phyloP scores from a whole-genome alignment of 2,888 invertebrate genomes.

The Horisme vitalbata region DNA sequence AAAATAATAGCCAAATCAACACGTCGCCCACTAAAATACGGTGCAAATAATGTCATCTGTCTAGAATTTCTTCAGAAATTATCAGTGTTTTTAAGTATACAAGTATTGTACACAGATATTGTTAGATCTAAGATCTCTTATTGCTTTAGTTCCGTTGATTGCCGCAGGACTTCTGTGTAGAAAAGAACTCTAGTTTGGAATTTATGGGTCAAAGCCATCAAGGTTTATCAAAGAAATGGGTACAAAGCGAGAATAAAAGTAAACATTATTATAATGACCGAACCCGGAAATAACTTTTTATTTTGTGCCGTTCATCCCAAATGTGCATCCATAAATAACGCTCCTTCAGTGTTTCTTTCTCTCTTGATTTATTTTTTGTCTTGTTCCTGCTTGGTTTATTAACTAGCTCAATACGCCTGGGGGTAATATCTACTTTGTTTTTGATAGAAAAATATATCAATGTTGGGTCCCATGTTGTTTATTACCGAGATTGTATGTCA shows the following conservation, averaged over 20 bases:
- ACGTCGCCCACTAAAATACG: too few relatives aligned
- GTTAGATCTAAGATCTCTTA: too few relatives aligned
- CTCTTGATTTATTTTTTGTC: constrained; percentile 64
- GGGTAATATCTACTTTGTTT: constrained; percentile 49
- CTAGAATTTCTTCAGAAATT: too few relatives aligned
- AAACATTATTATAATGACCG: constrained; percentile 61
- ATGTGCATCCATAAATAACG: constrained; percentile 82
- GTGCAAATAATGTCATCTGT: too few relatives aligned
- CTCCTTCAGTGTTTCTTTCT: constrained; percentile 66
- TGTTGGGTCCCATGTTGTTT: constrained; percentile 16
- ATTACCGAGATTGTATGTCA: constrained; percentile 5
- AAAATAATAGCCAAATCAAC: too few relatives aligned
- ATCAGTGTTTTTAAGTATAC: too few relatives aligned
- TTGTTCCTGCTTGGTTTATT: constrained; percentile 65
- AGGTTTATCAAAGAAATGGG: background rate
- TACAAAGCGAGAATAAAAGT: constrained; percentile 32
- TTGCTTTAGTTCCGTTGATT: too few relatives aligned
- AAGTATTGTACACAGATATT: too few relatives aligned
- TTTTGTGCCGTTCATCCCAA: constrained; percentile 75
- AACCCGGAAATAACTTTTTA: constrained; percentile 70
- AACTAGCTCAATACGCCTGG: constrained; percentile 67
- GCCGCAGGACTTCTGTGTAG: too few relatives aligned
- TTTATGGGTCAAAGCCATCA: too few relatives aligned
- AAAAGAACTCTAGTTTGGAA: too few relatives aligned
- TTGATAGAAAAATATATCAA: constrained; percentile 26